Evolutionary conservation across 2,113 vertebrate species (phyloP).

Genomic region (Osmerus mordax): DNA sequence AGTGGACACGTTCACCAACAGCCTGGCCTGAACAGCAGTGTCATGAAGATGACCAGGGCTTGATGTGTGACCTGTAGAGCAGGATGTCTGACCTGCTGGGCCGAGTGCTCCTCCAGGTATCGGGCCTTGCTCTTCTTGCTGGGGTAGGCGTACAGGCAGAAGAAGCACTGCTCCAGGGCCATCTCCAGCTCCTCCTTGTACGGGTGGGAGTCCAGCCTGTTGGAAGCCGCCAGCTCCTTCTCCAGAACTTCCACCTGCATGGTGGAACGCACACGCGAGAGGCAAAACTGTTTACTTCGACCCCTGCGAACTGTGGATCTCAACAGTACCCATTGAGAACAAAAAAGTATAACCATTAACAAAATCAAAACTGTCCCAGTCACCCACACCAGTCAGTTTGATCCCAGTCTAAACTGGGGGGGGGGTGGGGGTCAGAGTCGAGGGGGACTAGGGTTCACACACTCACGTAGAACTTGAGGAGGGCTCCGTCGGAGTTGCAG

Average conservation of each 20-base stretch:
- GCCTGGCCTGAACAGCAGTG: background rate
- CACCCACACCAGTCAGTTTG: too few species aligned
- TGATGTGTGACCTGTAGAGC: background rate
- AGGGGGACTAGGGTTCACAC: background rate
- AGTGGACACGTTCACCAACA: too few species aligned
- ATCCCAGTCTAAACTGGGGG: too few species aligned
- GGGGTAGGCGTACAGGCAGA: slow-evolving; percentile 90
- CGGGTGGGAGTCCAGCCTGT: slow-evolving; percentile 79
- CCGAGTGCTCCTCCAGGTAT: slow-evolving; percentile 94
- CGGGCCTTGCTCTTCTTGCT: slow-evolving; percentile 98
- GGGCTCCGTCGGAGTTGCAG: slow-evolving; percentile 88
- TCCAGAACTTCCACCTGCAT: slow-evolving; percentile 84
- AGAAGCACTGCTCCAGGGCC: slow-evolving; percentile 94
- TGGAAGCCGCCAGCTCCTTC: slow-evolving; percentile 79
- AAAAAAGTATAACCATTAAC: too few species aligned
- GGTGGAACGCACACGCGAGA: background rate
- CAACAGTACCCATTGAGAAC: too few species aligned
- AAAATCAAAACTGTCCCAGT: too few species aligned
- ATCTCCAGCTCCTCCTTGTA: slow-evolving; percentile 96
- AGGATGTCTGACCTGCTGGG: slow-evolving; percentile 79
- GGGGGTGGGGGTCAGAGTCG: too few species aligned
- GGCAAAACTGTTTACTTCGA: background rate
- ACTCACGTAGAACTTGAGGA: slow-evolving; percentile 95
- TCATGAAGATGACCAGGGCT: background rate
- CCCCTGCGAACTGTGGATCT: background rate